Evolutionary conservation across 2,113 vertebrate genomes (phyloP).

Genomic region (Oxyura jamaicensis): DNA sequence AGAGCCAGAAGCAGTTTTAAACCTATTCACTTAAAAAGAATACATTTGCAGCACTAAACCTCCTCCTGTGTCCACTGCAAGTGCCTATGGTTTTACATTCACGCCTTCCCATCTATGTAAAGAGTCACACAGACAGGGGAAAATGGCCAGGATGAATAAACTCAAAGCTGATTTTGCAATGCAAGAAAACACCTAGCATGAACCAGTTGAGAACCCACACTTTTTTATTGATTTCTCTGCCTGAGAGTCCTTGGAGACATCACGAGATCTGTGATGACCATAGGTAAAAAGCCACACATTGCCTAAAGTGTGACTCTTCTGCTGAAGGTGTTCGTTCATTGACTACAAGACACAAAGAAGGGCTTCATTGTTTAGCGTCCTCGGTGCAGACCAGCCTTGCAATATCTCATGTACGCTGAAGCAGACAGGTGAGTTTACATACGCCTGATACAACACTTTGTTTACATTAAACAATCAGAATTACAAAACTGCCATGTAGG

Average conservation of each 20-base stretch:
- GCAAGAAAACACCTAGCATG: not conserved
- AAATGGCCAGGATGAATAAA: not conserved
- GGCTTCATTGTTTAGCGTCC: not conserved
- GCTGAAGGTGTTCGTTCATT: not conserved
- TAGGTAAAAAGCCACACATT: not conserved
- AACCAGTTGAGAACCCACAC: accelerated
- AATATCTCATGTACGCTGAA: not conserved
- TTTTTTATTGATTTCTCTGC: not conserved
- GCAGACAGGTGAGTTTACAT: not conserved
- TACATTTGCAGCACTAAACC: not conserved
- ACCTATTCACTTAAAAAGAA: not conserved
- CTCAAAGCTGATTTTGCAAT: not conserved
- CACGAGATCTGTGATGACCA: not conserved
- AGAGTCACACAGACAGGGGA: not conserved
- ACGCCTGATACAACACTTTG: not conserved
- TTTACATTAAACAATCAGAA: not conserved
- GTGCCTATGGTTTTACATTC: not conserved
- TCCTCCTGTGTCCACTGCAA: not conserved
- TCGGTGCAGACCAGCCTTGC: not conserved
- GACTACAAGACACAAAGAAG: not conserved
- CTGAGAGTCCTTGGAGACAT: not conserved
- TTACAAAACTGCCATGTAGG: not conserved
- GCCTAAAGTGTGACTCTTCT: not conserved
- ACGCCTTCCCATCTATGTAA: not conserved
- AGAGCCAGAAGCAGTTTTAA: not conserved